Base-by-base conservation (phyloP, 2,888 invertebrate species). In the Sesamia inferens region DNA sequence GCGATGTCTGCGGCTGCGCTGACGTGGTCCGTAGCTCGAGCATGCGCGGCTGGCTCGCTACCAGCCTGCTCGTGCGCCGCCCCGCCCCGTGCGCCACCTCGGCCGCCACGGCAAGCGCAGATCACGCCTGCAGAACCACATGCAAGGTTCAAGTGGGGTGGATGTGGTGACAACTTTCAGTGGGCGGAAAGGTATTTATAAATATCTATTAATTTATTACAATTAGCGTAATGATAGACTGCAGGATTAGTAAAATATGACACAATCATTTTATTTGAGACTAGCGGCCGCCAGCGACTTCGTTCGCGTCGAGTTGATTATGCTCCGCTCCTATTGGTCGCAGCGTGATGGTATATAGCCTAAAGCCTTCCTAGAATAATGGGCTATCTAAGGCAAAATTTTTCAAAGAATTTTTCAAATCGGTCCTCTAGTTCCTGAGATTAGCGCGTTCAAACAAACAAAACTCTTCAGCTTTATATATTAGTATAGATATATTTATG, bases 71-170 rank as follows among this genome's bases (percentile, higher is more conserved):
- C 98, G 59, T 98, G 98, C 92, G 98, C 98, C 0, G 96, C 97
- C 7, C 97, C 97, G 39, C 98, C 98, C 0, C 96, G 97, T 73
- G 97, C 97, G 42, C 97, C 97, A 2, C 95, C 95, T 78, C 96
- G 90, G 54, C 96, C 92, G 70, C 96, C 89, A 95, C 97, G 87
- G 89, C 97, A 82, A 93, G 97, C 81, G 93, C 97, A 90, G 97
- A 95, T 97, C 55, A 97, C 97, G 66, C 98, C 87, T 97, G 97
- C 84, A 97, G 98, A 96, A 97, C 97, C 97, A 11, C 97, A 97
- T 73, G 97, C 97, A 1, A 96, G 97, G 79, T 98, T 98, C 94
- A 98, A 98, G 92, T 98, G 98, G 98, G 98, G 98, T 63, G 98
- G 98, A 48, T 98, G 98, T 91, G 98, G 98, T 0, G 98, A 98